Conservation (phyloP, 1,140 invertebrate genomes). For the Drusus annulatus region DNA sequence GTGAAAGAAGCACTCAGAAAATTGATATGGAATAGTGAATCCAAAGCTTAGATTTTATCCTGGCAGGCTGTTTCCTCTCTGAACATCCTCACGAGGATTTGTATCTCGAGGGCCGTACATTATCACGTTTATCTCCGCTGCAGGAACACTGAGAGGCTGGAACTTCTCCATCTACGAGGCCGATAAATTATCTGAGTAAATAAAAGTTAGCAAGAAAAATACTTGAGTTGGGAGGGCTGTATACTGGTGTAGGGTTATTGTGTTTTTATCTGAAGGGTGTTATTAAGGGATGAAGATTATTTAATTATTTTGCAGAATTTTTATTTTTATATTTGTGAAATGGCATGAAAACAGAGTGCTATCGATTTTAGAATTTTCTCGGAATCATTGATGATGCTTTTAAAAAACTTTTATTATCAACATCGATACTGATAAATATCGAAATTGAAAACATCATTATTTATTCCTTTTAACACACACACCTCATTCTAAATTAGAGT, state of each 20-base stretch:
- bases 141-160: constrained; percentile 24
- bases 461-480: too few species aligned
- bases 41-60: constrained; percentile 5
- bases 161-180: constrained; percentile 42
- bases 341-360: too few species aligned
- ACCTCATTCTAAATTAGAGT: too few species aligned
- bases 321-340: neutral
- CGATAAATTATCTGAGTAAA: constrained; percentile 57
- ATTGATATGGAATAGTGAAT: constrained; percentile 33
- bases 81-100: constrained; percentile 34
- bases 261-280: neutral
- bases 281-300: constrained; percentile 16
- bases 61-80: constrained; percentile 23
- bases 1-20: constrained; percentile 18
- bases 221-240: neutral
- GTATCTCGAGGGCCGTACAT: constrained; percentile 49
- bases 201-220: constrained; percentile 52
- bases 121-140: constrained; percentile 48
- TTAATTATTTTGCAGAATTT: neutral
- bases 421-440: too few species aligned
- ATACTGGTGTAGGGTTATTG: neutral
- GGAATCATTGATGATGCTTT: too few species aligned
- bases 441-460: too few species aligned
- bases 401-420: too few species aligned
- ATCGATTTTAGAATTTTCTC: too few species aligned